Conservation (phyloP, 2,888 invertebrate species). For the Hanleya hanleyi region DNA sequence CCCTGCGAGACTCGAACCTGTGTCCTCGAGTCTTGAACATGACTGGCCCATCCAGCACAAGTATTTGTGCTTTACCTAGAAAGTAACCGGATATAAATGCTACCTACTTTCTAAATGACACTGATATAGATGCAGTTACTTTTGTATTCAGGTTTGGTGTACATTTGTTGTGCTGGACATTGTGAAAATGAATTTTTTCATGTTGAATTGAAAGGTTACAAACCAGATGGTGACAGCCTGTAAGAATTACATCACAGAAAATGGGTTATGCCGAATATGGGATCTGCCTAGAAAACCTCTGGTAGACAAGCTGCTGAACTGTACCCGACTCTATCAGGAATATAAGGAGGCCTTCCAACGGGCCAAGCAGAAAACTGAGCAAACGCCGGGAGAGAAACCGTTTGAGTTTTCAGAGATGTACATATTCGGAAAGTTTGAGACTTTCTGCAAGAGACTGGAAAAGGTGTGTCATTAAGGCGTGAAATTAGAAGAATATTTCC, state of each 20-base stretch:
- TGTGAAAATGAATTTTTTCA: too few species aligned
- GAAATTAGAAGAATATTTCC: too few species aligned
- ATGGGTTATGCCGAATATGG: conserved; percentile 63
- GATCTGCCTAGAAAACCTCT: conserved; percentile 57
- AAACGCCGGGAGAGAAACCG: conserved; percentile 59
- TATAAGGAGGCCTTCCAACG: conserved; percentile 78
- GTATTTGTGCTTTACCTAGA: too few species aligned
- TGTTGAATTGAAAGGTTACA: too few species aligned
- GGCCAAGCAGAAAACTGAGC: conserved; percentile 71
- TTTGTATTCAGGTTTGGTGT: too few species aligned
- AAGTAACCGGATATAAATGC: too few species aligned
- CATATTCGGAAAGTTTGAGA: conserved; percentile 73
- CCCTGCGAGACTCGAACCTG: too few species aligned
- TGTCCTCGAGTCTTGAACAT: too few species aligned
- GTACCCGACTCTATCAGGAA: conserved; percentile 76
- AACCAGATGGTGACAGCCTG: conserved; percentile 73
- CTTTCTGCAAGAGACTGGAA: conserved; percentile 67
- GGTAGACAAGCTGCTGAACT: conserved; percentile 74
- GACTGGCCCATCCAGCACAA: too few species aligned
- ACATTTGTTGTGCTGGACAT: too few species aligned
- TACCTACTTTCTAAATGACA: too few species aligned
- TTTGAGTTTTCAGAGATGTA: conserved; percentile 73
- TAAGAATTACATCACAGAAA: conserved; percentile 65
- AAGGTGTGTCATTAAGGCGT: conserved; percentile 48
- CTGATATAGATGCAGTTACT: too few species aligned